Base-by-base conservation (phyloP, 2,888 invertebrate genomes). In the Tetheella fluctuosa region DNA sequence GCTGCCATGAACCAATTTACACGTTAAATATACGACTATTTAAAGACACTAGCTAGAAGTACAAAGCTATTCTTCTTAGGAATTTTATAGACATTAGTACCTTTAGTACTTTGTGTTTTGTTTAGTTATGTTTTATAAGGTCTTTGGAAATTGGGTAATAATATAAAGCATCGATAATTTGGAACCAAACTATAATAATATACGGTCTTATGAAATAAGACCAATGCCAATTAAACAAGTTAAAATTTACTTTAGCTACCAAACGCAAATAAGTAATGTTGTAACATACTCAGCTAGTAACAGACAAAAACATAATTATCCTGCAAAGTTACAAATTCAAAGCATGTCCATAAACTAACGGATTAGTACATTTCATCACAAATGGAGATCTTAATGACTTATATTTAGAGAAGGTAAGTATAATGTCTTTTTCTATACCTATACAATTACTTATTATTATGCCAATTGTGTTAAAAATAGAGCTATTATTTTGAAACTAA, bases 1-100 rank as follows among this genome's bases (percentile, higher is more conserved):
- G 73, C 73, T 79, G 75, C 86, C 86, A 81, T 89, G 87, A 85
- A 88, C 89, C 81, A 89, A 89, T 88, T 89, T 86, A 85, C 80
- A 80, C 73, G 72, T 78, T 73, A 84, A 84, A 83, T 76, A 81
- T 74, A 78, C 68, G 70, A 79, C 80, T 77, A 80, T 83, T 82
- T 84, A 79, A 76, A 81, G 74, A 76, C 69, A 65, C 60, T 64
- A 59, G 34, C 60, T 64, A 59, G 34, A 52, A 52, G 65, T 30
- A 70, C 68, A 60, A 64, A 69, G 63, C 67, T 64, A 66, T 65
- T 64, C 62, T 64, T 60, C 58, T 58, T 54, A 53, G 53, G 55
- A 30, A 55, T 55, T 30, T 55, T 34, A 37, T 55, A 37, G 34
- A 55, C 55, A 23, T 37, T 34, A n/a, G 34, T 55, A 20, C 23